Base-by-base conservation (phyloP, 2,113 vertebrate genomes). In the Steatornis caripensis region DNA sequence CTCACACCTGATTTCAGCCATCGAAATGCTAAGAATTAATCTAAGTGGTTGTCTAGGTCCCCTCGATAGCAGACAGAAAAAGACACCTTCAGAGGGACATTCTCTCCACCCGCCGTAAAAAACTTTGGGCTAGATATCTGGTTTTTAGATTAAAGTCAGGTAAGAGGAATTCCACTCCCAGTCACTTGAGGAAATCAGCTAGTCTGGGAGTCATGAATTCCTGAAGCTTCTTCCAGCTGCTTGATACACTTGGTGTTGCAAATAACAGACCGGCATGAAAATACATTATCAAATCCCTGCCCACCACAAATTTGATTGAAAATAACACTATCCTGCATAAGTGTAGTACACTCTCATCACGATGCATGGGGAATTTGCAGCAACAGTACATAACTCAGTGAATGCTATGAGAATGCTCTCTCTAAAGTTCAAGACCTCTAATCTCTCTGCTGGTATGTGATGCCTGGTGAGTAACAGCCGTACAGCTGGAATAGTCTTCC, bases 401-500 rank as follows among this genome's bases (percentile, higher is more conserved):
- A 92, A 60, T 60, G 39, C 37, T 70, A 13, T 22, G 34, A 87
- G 88, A 69, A 89, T 46, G 48, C 26, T 62, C 86, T 95, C 68
- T 8, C 1, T 49, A 69, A 84, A 91, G 95, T 91, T 91, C 84
- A 87, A 76, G 84, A 93, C 74, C 81, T 95, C 66, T 94, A 77
- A 87, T 91, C 54, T 79, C 81, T 91, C 45, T 82, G 30, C 69
- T 95, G 45, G 74, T 80, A 76, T 19, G 1, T 5, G 6, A 37
- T 79, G 74, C 37, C 84, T 76, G 51, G 60, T 78, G 68, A 93
- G 68, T 84, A 91, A 79, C 88, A 90, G 61, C 65, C 24, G 2
- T 76, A 49, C 24, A 88, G 32, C 21, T 91, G 51, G 13, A 64
- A 64, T 19, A 48, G 32, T 41, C 64, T 87, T 85, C 86, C 81